These are phyloP conservation scores for Crotalus helleri DNA, from an alignment of 2,113 vertebrate species.

Conservation along the genomic window DNA sequence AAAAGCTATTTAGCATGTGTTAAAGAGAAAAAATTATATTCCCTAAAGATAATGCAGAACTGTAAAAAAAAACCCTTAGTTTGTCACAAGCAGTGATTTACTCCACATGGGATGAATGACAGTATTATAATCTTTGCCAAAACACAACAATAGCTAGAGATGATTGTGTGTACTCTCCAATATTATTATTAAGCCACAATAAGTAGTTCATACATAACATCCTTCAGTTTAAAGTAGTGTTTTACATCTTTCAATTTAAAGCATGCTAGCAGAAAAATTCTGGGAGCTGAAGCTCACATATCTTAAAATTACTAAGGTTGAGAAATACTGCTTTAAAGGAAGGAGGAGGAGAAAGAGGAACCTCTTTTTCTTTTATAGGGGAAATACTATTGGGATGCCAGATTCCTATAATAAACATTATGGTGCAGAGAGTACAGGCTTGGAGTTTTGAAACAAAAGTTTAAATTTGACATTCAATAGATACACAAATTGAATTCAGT, in stretches of 20 bases:
- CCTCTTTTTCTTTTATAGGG: not conserved
- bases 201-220: not conserved
- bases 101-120: not conserved
- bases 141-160: not conserved
- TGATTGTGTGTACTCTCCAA: not conserved
- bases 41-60: not conserved
- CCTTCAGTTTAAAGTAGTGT: not conserved
- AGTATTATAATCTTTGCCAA: not conserved
- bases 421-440: not conserved
- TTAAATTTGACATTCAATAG: not conserved
- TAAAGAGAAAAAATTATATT: not conserved
- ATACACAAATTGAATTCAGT: not conserved
- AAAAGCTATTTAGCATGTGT: conserved; percentile 5
- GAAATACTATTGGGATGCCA: not conserved
- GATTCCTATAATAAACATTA: not conserved
- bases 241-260: not conserved
- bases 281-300: not conserved
- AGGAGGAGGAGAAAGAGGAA: not conserved
- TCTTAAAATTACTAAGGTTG: not conserved
- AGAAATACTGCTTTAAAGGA: not conserved
- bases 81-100: not conserved
- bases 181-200: not conserved
- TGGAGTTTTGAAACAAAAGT: not conserved
- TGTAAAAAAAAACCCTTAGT: conserved; percentile 1
- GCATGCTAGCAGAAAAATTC: not conserved